Conservation (phyloP, 1,140 invertebrate genomes). For the Brachionus manjavacas region DNA sequence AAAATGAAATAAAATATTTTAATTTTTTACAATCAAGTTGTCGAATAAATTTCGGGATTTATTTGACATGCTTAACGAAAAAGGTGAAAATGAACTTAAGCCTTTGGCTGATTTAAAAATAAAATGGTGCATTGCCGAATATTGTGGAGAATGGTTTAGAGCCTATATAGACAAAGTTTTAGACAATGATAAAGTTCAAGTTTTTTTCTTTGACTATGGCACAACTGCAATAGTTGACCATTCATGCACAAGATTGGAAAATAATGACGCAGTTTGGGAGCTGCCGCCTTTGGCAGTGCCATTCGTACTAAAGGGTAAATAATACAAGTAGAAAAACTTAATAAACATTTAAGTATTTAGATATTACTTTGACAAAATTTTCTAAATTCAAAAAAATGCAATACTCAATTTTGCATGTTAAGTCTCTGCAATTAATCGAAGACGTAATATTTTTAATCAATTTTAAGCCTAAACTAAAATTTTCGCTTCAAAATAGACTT, state of each 20-base stretch:
- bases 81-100: not conserved
- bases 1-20: not conserved
- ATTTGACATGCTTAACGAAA: not conserved
- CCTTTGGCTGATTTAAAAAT: not conserved
- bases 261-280: conserved; percentile 11
- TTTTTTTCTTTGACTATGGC: conserved; percentile 18
- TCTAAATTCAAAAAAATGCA: conserved; percentile 26
- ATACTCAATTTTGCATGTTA: not conserved
- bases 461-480: not conserved
- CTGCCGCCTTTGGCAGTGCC: not conserved
- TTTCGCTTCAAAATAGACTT: not conserved
- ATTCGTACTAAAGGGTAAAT: not conserved
- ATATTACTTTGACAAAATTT: not conserved
- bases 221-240: not conserved
- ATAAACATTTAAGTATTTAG: not conserved
- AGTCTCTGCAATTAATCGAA: not conserved
- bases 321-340: not conserved
- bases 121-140: conserved; percentile 30
- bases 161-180: not conserved
- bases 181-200: conserved; percentile 1
- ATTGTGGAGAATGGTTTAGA: conserved; percentile 25
- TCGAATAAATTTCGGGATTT: not conserved
- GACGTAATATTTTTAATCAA: not conserved
- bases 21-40: not conserved
- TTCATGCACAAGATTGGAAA: not conserved